phyloP scores from a whole-genome alignment of 1,140 invertebrate genomes.

The Hetaerina americana region DNA sequence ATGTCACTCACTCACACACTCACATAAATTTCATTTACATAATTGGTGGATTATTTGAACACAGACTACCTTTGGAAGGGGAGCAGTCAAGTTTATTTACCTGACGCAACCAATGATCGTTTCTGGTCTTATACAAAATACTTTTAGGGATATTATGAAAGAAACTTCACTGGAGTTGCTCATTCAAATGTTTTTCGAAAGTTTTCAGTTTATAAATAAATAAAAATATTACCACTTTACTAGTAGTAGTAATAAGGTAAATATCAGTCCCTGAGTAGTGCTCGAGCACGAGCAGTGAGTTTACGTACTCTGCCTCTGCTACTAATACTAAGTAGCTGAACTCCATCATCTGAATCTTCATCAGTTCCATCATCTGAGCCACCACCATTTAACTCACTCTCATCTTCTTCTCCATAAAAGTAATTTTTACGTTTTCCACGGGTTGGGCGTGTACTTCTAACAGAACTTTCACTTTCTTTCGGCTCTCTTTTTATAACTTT shows the following conservation, averaged over 20 bases:
- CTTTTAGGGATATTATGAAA: neutral
- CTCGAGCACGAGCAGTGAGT: slow-evolving; percentile 61
- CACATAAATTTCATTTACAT: neutral
- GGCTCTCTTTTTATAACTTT: slow-evolving; percentile 7
- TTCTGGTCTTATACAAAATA: neutral
- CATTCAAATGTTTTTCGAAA: neutral
- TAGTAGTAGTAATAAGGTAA: neutral
- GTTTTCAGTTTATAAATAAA: neutral
- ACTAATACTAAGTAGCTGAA: slow-evolving; percentile 49
- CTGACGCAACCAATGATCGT: neutral
- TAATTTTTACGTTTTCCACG: slow-evolving; percentile 6
- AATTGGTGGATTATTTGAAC: neutral
- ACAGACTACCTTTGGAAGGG: neutral
- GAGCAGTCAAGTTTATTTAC: neutral
- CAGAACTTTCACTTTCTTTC: slow-evolving; percentile 10
- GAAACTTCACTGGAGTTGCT: neutral
- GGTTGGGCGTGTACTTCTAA: slow-evolving; percentile 7
- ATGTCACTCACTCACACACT: neutral
- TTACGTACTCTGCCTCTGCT: slow-evolving; percentile 71
- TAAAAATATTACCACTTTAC: neutral
- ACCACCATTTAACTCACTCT: slow-evolving; percentile 7
- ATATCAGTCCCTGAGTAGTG: slow-evolving; percentile 43
- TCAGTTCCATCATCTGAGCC: slow-evolving; percentile 17
- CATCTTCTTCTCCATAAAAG: slow-evolving; percentile 20
- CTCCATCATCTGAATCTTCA: slow-evolving; percentile 17